Conservation (phyloP, 2,888 invertebrate species). For the Ypsolopha scabrella region DNA sequence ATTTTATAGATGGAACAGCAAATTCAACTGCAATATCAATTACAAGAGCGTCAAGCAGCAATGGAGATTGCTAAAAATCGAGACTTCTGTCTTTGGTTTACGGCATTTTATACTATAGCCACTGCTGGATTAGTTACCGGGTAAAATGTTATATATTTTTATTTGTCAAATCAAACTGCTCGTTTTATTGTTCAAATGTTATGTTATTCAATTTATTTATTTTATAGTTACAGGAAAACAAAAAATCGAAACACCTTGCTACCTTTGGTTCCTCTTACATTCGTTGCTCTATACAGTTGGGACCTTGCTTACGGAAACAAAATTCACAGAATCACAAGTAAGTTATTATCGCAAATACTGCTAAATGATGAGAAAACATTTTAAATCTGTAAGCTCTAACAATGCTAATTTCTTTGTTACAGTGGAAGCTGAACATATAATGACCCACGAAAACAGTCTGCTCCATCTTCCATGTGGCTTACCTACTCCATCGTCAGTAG, state of each 20-base stretch:
- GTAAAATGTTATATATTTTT: slow-evolving; percentile 31
- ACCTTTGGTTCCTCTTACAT: slow-evolving; percentile 79
- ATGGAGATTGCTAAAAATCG: slow-evolving; percentile 77
- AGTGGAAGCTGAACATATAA: slow-evolving; percentile 85
- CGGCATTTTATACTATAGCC: slow-evolving; percentile 74
- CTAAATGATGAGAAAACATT: no score
- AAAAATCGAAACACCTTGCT: slow-evolving; percentile 71
- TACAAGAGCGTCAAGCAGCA: slow-evolving; percentile 80
- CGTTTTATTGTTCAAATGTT: no score
- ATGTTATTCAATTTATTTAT: no score
- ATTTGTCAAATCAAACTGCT: no score
- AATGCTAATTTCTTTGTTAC: not conserved
- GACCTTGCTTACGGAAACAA: slow-evolving; percentile 85
- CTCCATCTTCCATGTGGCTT: slow-evolving; percentile 80
- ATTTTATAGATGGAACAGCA: slow-evolving; percentile 78
- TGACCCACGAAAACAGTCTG: slow-evolving; percentile 78
- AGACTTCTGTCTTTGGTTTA: slow-evolving; percentile 80
- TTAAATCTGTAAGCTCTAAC: no score
- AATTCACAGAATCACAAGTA: slow-evolving; percentile 80
- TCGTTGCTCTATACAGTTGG: slow-evolving; percentile 77
- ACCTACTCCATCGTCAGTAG: slow-evolving; percentile 80
- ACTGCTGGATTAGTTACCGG: slow-evolving; percentile 62
- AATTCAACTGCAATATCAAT: slow-evolving; percentile 83
- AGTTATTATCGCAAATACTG: slow-evolving; percentile 17
- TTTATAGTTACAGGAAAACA: slow-evolving; percentile 68